Percentiles rank a stretch among this genome's conserved stretches.
Conservation (phyloP, 2,888 invertebrate species). For the Microplitis manilae region DNA sequence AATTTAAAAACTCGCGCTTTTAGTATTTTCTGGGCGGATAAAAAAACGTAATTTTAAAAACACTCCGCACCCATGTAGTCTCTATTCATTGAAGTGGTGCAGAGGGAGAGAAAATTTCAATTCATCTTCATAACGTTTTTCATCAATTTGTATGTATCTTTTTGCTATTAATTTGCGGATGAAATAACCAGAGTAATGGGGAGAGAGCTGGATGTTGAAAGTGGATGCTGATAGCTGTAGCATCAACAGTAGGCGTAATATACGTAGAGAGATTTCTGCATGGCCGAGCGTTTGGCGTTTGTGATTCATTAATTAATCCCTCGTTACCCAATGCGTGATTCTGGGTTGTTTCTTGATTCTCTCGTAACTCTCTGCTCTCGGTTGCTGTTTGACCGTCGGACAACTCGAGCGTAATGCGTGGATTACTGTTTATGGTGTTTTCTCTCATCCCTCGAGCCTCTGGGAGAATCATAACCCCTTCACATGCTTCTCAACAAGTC, state of each 20-base stretch:
- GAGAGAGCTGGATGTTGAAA: background rate
- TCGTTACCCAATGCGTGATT: slow-evolving; percentile 55
- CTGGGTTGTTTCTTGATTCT: slow-evolving; percentile 36
- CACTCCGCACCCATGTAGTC: too few species aligned
- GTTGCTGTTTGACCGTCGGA: slow-evolving; percentile 49
- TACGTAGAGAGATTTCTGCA: slow-evolving; percentile 44
- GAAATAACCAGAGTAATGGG: background rate
- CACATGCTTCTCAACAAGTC: background rate
- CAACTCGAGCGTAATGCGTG: slow-evolving; percentile 54
- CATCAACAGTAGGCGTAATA: background rate
- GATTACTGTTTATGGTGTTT: slow-evolving; percentile 53
- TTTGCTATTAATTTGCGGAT: background rate
- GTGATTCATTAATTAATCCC: slow-evolving; percentile 58
- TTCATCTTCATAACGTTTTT: too few species aligned
- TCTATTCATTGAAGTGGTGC: too few species aligned
- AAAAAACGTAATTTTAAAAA: too few species aligned
- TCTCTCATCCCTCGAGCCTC: slow-evolving; percentile 16
- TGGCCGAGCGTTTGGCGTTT: slow-evolving; percentile 40
- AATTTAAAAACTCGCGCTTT: too few species aligned
- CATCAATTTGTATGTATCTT: too few species aligned
- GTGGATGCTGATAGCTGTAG: background rate
- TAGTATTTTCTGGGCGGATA: too few species aligned
- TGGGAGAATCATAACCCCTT: slow-evolving; percentile 17
- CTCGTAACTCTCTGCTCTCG: background rate
- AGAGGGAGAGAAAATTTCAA: too few species aligned